Conservation (phyloP, 2,888 invertebrate genomes). For the Blastobasis lacticolella region DNA sequence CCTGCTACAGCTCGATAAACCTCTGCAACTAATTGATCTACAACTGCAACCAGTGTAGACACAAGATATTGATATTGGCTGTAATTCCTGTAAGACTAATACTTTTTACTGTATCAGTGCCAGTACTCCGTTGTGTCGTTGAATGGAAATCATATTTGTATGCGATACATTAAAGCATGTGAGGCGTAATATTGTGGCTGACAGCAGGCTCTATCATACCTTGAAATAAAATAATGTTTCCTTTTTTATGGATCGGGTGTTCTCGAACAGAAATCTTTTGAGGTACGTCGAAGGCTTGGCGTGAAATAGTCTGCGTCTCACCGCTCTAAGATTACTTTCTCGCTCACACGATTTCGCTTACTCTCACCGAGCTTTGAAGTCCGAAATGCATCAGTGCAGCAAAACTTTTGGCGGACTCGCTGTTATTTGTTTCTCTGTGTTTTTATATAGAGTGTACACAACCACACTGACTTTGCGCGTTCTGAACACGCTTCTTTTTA, state of each 20-base stretch:
- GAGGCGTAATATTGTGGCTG: not conserved
- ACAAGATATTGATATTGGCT: too few species aligned
- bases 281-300: slow-evolving; percentile 67
- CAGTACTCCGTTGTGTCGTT: slow-evolving; percentile 1
- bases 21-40: not conserved
- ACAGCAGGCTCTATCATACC: slow-evolving; percentile 14
- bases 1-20: not conserved
- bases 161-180: too few species aligned
- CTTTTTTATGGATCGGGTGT: slow-evolving; percentile 65
- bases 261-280: slow-evolving; percentile 66
- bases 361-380: slow-evolving; percentile 39
- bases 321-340: slow-evolving; percentile 36
- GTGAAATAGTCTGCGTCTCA: slow-evolving; percentile 41
- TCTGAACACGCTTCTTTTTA: slow-evolving; percentile 15
- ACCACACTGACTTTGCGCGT: slow-evolving; percentile 31
- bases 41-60: too few species aligned
- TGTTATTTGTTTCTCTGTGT: slow-evolving; percentile 21
- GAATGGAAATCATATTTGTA: too few species aligned
- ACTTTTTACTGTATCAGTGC: too few species aligned
- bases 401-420: slow-evolving; percentile 13
- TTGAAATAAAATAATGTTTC: slow-evolving; percentile 51
- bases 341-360: slow-evolving; percentile 51
- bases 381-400: slow-evolving; percentile 33
- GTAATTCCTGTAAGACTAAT: too few species aligned
- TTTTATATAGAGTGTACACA: slow-evolving; percentile 28